Base-by-base conservation (phyloP, 2,888 invertebrate species). In the Hesperia comma region DNA sequence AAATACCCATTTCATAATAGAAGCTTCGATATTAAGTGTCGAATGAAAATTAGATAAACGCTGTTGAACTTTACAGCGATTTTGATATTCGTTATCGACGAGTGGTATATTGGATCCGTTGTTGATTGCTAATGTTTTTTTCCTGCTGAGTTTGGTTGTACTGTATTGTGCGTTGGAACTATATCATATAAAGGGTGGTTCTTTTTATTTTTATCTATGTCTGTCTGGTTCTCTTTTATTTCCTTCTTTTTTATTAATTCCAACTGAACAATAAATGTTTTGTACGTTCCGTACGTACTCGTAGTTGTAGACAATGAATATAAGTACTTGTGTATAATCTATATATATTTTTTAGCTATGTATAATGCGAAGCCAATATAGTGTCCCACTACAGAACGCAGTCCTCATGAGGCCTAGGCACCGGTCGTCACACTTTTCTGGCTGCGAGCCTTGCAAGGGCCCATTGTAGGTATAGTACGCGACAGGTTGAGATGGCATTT, bases 1-100 rank as follows among this genome's bases (percentile, higher is more conserved):
- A 88, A 87, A 87, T 81, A 80, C 77, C 78, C 79, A 88, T 86
- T 88, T 85, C 67, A 79, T 76, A 80, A 78, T 81, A 79, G 77
- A 75, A 78, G 76, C 74, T 78, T 77, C 76, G 77, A 75, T 76
- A 75, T 75, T 78, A 78, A 75, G 70, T 62, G 60, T 66, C 51
- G 63, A 68, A 53, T 58, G 58, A 58, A 64, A 53, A 32, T 53
- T 63, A 63, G 63, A 63, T 63, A 63, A 63, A 57, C 49, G 63
- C 57, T 63, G 40, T 63, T 63, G 63, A 63, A 63, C 56, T 56
- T 63, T 55, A 43, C 43, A 63, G 63, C 19, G 63, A 63, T 55
- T 55, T 43, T 46, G 19, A 55, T 61, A 62, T 55, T 63, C 10
- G 63, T 54, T 32, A 32, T 10, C 17, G 43, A 33, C 33, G 33